Evolutionary conservation across 2,113 vertebrate species (phyloP), one percentile per base, ranked within the genome.

Genomic region (Pteruthius melanotis): DNA sequence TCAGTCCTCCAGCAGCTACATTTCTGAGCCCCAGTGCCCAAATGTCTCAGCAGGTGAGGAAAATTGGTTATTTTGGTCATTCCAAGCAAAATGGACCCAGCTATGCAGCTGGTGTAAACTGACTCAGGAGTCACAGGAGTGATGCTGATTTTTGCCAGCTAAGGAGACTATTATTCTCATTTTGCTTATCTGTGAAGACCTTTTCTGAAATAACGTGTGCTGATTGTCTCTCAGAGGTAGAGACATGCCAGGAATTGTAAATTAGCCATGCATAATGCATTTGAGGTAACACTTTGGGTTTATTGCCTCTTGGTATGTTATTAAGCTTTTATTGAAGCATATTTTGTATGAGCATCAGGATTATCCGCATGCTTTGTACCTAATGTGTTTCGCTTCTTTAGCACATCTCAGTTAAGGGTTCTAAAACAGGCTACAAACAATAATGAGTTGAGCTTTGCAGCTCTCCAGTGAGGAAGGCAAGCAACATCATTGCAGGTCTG

Each of bases 281-380:
- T 88, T 63, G 69, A 95, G 87, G 75, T 80, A 85, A 93, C 40
- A 70, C 57, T n/a, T n/a, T 3, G 1, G 56, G 39, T 91, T 94
- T 93, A 93, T 85, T 95, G 61, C 93, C 70, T 83, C 84, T 91
- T 85, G 59, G 66, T 90, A 95, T 91, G 74, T 80, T 93, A 82
- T 95, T 94, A 91, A 83, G 63, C 31, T 93, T 95, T 95, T 94
- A 94, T 76, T 76, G 91, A 90, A 94, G 35, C 75, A 54, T 87
- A 91, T 95, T 97, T 90, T 95, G 33, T 65, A 59, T 59, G 15
- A 93, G 33, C 45, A 94, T 72, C 84, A 59, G 66, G 85, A 85
- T 90, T 70, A 95, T 57, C 71, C 0, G 0, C 18, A 15, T 53
- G 39, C 45, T 95, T 90, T 85, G 77, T 74, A 35, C 54, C 49